Conservation (phyloP, 2,113 vertebrate species). For the Xiphophorus couchianus region DNA sequence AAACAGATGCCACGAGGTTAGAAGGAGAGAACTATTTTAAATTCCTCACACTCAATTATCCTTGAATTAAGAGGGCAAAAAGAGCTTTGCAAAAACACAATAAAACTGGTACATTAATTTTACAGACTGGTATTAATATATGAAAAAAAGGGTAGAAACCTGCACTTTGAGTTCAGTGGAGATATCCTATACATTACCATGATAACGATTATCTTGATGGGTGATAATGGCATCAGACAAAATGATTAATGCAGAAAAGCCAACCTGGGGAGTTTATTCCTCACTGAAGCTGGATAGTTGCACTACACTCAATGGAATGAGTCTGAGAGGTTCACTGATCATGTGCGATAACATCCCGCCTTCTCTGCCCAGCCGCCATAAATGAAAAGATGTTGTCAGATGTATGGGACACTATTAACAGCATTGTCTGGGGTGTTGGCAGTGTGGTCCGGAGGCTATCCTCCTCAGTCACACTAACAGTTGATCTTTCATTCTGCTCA, state of each 20-base stretch:
- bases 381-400: slow-evolving; percentile 59
- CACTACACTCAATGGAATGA: slow-evolving; percentile 27
- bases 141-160: slow-evolving; percentile 3
- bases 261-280: slow-evolving; percentile 16
- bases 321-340: slow-evolving; percentile 57
- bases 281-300: slow-evolving; percentile 16
- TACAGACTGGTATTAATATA: slow-evolving; percentile 37
- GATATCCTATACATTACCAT: background rate
- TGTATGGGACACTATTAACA: slow-evolving; percentile 55
- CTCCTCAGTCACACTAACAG: slow-evolving; percentile 11
- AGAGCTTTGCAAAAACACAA: slow-evolving; percentile 13
- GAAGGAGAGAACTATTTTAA: slow-evolving; percentile 4
- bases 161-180: slow-evolving; percentile 6
- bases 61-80: slow-evolving; percentile 27
- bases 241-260: slow-evolving; percentile 44
- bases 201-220: slow-evolving; percentile 38
- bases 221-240: slow-evolving; percentile 32
- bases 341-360: slow-evolving; percentile 33
- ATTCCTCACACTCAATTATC: background rate
- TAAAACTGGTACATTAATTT: slow-evolving; percentile 24
- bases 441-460: slow-evolving; percentile 24
- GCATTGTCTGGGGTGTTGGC: slow-evolving; percentile 31
- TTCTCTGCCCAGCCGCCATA: slow-evolving; percentile 19
- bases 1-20: slow-evolving; percentile 20
- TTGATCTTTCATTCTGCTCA: slow-evolving; percentile 28